Base-by-base conservation (phyloP, 2,113 vertebrate species). In the Benitochromis conjunctus region DNA sequence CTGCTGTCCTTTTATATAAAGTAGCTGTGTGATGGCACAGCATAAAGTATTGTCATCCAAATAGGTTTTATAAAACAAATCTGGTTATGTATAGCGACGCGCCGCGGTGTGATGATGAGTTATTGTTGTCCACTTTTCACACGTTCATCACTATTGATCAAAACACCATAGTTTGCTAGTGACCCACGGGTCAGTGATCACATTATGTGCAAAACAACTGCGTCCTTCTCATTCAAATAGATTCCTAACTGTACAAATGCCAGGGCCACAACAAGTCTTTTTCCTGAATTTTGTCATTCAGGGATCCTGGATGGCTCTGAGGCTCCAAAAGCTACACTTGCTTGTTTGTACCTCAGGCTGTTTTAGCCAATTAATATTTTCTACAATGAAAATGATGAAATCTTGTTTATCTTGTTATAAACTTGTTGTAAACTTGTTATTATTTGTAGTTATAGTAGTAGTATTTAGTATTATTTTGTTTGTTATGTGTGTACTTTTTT, bases 41-140 rank as follows among this genome's bases (percentile, higher is more conserved):
- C 94, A 95, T 88, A 94, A 95, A 91, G 94, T 93, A 94, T 95
- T 95, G 90, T 95, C 89, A 92, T 94, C 88, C 92, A 93, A 92
- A 92, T 92, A 14, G 74, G 85, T 90, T 86, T 91, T 86, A 92
- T 93, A 85, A 91, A 57, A 82, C 88, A 87, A 80, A 91, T 89
- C 89, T 87, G 89, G 81, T 90, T 88, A 91, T 87, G 92, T 92
- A 86, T 84, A 87, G 92, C 48, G 16, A 85, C 8, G 53, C 84
- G 5, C 48, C 18, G 38, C 51, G 6, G 71, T 86, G 83, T 38
- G 78, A 81, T 82, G 79, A 83, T 62, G 85, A 87, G 48, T 92
- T 88, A 84, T 90, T 92, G 91, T 95, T 94, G 92, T 87, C 80
- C 79, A 3, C 16, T 92, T 94, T 87, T 91, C 86, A 89, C 90